These are phyloP conservation scores for Drosophila seguyi DNA, from an alignment of 1,140 invertebrate species.

Conservation along the genomic window DNA sequence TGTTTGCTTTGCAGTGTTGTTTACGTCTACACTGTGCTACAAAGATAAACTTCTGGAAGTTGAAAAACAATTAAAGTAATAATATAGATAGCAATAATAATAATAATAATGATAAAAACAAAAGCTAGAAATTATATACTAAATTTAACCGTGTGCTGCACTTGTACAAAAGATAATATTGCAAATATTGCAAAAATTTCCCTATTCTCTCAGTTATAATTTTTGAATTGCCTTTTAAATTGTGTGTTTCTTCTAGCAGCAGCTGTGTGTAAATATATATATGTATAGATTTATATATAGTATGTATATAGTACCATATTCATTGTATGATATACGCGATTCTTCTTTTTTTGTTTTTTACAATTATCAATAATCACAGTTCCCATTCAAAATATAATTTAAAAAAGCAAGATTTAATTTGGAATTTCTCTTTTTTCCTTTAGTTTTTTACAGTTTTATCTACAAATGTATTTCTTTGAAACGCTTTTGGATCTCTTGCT, in stretches of 20 bases:
- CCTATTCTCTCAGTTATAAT: conserved; percentile 41
- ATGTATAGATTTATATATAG: conserved; percentile 51
- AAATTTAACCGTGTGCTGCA: conserved; percentile 55
- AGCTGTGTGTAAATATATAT: conserved; percentile 54
- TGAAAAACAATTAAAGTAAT: conserved; percentile 37
- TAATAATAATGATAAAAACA: conserved; percentile 42
- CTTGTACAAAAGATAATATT: conserved; percentile 68
- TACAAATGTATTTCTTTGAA: conserved; percentile 66
- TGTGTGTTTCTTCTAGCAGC: conserved; percentile 51
- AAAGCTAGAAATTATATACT: conserved; percentile 51
- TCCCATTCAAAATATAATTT: conserved; percentile 75
- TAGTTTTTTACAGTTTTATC: conserved; percentile 32
- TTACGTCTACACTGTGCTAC: conserved; percentile 47
- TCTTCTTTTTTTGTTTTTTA: conserved; percentile 49
- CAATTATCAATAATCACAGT: conserved; percentile 78
- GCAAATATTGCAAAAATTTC: conserved; percentile 78
- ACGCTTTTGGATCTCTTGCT: conserved; percentile 67
- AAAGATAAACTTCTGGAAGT: conserved; percentile 24
- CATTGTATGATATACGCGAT: conserved; percentile 59
- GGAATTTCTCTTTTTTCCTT: conserved; percentile 58
- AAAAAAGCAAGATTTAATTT: conserved; percentile 72
- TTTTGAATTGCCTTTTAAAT: conserved; percentile 36
- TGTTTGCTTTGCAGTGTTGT: conserved; percentile 41
- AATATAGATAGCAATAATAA: conserved; percentile 20
- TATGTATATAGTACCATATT: conserved; percentile 71